Percentiles rank a stretch among this genome's conserved stretches.
phyloP scores from a whole-genome alignment of 2,113 vertebrate species.

The Prunella fulvescens region DNA sequence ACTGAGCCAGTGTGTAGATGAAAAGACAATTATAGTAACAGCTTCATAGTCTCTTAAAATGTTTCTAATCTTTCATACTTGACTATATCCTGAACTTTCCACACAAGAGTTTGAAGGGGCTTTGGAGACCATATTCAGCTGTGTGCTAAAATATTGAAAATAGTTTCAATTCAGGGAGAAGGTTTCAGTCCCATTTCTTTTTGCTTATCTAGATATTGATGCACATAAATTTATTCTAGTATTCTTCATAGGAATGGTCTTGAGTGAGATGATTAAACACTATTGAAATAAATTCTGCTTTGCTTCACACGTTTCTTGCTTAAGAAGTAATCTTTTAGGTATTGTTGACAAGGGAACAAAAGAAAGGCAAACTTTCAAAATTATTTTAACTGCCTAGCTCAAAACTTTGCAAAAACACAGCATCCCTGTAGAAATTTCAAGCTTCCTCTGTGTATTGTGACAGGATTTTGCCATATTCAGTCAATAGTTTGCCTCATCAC shows the following conservation, averaged over 20 bases:
- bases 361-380: background rate
- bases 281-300: background rate
- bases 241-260: background rate
- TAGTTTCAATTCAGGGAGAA: background rate
- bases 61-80: background rate
- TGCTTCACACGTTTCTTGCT: background rate
- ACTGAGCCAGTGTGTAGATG: background rate
- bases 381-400: background rate
- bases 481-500: conserved; percentile 22
- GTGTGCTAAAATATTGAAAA: background rate
- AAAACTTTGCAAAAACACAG: background rate
- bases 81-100: background rate
- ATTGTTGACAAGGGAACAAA: background rate
- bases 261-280: background rate
- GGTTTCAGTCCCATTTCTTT: background rate
- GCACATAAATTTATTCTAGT: background rate
- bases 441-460: background rate
- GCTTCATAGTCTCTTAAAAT: background rate
- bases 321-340: background rate
- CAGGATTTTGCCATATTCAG: background rate
- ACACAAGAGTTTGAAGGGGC: background rate
- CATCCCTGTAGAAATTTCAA: background rate
- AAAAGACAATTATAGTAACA: background rate
- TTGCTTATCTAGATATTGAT: background rate
- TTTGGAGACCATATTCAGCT: background rate